Conservation (phyloP, 2,113 vertebrate genomes). For the Tonatia bakeri region DNA sequence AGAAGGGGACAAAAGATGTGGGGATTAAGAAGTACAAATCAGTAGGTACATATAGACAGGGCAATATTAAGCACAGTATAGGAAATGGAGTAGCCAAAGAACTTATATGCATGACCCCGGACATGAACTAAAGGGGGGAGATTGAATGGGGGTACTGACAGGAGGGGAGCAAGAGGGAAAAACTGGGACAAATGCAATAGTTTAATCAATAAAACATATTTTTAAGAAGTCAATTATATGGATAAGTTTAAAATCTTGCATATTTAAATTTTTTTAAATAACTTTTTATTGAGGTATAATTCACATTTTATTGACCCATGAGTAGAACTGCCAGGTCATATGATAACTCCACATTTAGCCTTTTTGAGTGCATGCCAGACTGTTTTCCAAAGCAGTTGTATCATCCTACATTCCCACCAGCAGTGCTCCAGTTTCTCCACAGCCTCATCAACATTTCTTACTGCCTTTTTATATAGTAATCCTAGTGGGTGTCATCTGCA, state of each 20-base stretch:
- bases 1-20: too few relatives aligned
- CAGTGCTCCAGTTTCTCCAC: background rate
- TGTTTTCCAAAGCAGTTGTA: background rate
- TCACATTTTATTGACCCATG: background rate
- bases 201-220: too few relatives aligned
- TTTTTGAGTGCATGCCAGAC: background rate
- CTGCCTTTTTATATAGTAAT: background rate
- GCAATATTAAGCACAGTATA: too few relatives aligned
- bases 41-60: too few relatives aligned
- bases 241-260: background rate
- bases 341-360: background rate
- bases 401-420: background rate
- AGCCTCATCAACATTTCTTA: background rate
- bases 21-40: too few relatives aligned
- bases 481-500: background rate
- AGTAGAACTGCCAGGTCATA: background rate
- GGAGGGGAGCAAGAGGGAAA: too few relatives aligned
- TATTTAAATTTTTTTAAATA: background rate
- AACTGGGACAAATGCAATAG: too few relatives aligned
- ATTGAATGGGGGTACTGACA: too few relatives aligned
- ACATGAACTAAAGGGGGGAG: too few relatives aligned
- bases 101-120: too few relatives aligned
- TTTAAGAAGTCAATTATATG: background rate
- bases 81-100: too few relatives aligned
- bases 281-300: background rate